Evolutionary conservation across 2,888 invertebrate genomes (phyloP).

Genomic region (Athripsodes cinereus): DNA sequence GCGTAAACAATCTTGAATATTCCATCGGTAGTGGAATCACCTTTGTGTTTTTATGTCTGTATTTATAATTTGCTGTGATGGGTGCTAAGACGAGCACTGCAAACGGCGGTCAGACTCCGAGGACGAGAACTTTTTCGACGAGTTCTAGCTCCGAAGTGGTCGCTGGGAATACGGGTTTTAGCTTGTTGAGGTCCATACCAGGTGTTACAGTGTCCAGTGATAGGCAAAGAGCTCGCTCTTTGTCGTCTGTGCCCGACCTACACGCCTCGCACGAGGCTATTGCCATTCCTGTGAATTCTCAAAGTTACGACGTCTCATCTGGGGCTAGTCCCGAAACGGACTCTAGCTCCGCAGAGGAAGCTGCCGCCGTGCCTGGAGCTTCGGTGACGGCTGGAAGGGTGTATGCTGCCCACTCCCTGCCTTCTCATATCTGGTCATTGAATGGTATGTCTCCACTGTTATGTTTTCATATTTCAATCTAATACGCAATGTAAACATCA

Average conservation of each 20-base stretch:
- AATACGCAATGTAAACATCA: conserved; percentile 8
- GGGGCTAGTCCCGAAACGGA: conserved; percentile 63
- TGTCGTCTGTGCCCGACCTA: conserved; percentile 74
- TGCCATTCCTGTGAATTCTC: conserved; percentile 57
- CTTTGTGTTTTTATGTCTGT: conserved; percentile 22
- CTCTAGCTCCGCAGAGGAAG: conserved; percentile 64
- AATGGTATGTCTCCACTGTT: conserved; percentile 62
- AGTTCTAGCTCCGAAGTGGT: conserved; percentile 63
- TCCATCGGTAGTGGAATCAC: conserved; percentile 12
- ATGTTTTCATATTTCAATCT: neutral
- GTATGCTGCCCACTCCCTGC: conserved; percentile 83
- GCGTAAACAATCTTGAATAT: conserved; percentile 10
- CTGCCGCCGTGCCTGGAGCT: conserved; percentile 35
- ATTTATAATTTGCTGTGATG: conserved; percentile 46
- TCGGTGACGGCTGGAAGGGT: conserved; percentile 48
- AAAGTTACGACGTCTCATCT: conserved; percentile 57
- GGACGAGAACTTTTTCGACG: conserved; percentile 70
- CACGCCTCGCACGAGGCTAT: conserved; percentile 55
- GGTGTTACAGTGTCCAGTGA: conserved; percentile 70
- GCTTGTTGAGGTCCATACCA: conserved; percentile 63
- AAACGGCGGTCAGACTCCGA: conserved; percentile 67
- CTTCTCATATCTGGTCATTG: conserved; percentile 88
- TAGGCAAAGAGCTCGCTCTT: conserved; percentile 73
- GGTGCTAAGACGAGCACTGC: conserved; percentile 83
- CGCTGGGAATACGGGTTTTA: conserved; percentile 56